These are phyloP conservation scores for Macrochelys suwanniensis DNA, from an alignment of 2,797 vertebrate species.

Conservation along the genomic window DNA sequence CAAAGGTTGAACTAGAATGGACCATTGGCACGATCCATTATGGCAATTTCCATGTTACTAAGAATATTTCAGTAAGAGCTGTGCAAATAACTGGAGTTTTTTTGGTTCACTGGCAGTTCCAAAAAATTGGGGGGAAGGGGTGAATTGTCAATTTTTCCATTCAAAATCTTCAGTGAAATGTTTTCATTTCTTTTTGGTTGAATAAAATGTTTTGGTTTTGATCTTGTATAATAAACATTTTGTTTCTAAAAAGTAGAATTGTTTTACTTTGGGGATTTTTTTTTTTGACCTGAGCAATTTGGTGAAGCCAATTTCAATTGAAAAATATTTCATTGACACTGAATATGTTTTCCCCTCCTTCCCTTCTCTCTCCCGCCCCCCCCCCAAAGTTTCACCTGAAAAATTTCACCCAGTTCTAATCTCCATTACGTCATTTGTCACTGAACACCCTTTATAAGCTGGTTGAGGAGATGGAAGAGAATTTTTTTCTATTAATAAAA, in stretches of 20 bases:
- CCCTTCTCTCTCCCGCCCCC: too few species aligned
- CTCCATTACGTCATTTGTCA: conserved; percentile 1
- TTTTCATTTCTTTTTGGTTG: neutral
- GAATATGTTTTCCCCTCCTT: neutral
- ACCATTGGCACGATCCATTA: conserved; percentile 41
- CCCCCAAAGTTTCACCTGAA: neutral
- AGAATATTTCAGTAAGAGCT: neutral
- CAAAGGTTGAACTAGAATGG: neutral
- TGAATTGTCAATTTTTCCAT: neutral
- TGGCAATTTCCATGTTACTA: neutral
- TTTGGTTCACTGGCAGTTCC: neutral
- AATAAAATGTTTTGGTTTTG: neutral
- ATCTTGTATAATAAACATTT: neutral
- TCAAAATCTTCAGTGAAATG: neutral
- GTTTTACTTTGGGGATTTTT: neutral
- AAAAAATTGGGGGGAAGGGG: neutral
- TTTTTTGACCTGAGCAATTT: neutral
- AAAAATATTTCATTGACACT: neutral
- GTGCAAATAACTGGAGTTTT: neutral
- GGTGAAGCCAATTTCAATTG: neutral
- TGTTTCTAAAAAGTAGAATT: too few species aligned
- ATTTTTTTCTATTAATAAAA: neutral
- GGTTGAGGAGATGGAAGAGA: neutral
- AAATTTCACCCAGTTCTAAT: neutral
- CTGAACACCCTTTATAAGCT: neutral